A percentile compares a stretch with the other conserved stretches of the same genome.
phyloP scores from a whole-genome alignment of 2,888 invertebrate genomes.

The Mythimna loreyi region DNA sequence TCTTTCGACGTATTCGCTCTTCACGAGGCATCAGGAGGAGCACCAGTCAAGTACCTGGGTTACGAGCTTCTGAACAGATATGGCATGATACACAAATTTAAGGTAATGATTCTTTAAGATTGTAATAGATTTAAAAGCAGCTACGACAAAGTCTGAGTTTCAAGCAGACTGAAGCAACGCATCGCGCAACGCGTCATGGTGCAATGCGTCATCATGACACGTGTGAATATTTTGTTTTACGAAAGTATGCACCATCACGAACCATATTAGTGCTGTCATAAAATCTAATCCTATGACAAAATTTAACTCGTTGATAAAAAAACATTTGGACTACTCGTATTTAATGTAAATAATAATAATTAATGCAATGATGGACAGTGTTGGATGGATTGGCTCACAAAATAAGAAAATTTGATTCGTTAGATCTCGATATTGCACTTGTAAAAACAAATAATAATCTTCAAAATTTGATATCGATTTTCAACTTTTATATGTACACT shows the following conservation, averaged over 20 bases:
- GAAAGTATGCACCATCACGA: background rate
- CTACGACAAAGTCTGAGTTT: background rate
- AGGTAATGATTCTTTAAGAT: constrained; percentile 88
- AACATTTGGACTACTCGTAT: no score
- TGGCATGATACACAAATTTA: constrained; percentile 98
- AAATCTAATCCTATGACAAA: background rate
- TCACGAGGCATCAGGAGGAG: constrained; percentile 95
- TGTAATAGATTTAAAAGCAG: background rate
- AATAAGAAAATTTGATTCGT: no score
- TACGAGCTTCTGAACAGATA: constrained; percentile 98
- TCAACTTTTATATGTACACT: no score
- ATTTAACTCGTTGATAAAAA: no score
- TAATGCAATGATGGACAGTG: no score
- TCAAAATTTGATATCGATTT: no score
- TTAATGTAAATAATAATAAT: no score
- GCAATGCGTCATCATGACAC: background rate
- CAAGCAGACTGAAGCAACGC: background rate
- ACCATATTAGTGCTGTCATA: background rate
- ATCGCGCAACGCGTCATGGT: no score
- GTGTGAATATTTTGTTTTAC: background rate
- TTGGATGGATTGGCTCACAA: no score
- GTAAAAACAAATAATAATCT: no score
- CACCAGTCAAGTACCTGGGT: constrained; percentile 97
- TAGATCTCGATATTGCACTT: no score
- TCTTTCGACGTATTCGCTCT: constrained; percentile 98